Percentiles rank a stretch among this genome's conserved stretches.
Conservation (phyloP, 1,140 invertebrate species). For the Lysiphlebus fabarum region DNA sequence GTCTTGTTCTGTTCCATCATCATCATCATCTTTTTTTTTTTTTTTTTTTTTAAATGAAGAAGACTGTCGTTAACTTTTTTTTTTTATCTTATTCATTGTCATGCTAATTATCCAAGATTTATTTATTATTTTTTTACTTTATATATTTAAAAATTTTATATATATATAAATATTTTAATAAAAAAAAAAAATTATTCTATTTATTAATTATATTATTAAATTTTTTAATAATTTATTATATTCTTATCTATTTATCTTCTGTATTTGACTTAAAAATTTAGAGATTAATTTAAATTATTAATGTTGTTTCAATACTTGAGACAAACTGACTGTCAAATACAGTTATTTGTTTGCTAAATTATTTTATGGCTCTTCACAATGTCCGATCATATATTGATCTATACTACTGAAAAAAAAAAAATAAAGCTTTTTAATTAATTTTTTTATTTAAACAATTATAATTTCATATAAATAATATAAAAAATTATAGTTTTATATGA, state of each 20-base stretch:
- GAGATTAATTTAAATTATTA: slow-evolving; percentile 57
- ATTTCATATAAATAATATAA: neutral
- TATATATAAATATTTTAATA: too few species aligned
- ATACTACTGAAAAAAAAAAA: too few species aligned
- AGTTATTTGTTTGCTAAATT: slow-evolving; percentile 45
- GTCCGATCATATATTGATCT: slow-evolving; percentile 6
- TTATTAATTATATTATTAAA: too few species aligned
- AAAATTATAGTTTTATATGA: neutral
- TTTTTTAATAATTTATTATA: too few species aligned
- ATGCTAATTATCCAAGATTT: slow-evolving; percentile 34
- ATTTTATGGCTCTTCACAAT: slow-evolving; percentile 49
- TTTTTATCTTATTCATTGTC: slow-evolving; percentile 34
- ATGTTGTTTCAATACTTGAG: slow-evolving; percentile 56
- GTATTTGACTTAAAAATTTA: neutral
- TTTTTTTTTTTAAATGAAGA: neutral
- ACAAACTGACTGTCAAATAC: slow-evolving; percentile 50
- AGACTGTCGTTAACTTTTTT: slow-evolving; percentile 8
- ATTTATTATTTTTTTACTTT: too few species aligned
- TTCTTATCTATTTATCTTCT: too few species aligned
- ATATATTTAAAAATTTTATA: too few species aligned
- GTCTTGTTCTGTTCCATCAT: slow-evolving; percentile 15
- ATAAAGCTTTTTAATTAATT: too few species aligned
- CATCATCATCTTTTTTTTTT: too few species aligned
- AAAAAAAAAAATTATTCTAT: too few species aligned
- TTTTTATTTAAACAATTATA: too few species aligned